Conservation (phyloP, 2,797 vertebrate species). For the Gymnoscopelus braueri region DNA sequence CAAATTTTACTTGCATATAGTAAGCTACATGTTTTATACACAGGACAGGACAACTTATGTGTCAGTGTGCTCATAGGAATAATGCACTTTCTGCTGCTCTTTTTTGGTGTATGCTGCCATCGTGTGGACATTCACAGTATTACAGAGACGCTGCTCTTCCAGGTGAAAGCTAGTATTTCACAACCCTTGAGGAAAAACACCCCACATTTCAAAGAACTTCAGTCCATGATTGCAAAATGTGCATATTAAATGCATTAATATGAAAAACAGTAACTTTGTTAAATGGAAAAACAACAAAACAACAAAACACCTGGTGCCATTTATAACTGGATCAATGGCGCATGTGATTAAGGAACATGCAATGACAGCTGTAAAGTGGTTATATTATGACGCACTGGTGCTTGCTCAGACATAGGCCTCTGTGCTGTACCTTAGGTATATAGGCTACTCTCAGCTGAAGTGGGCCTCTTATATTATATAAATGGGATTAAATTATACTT, state of each 20-base stretch:
- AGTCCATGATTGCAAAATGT: conserved; percentile 18
- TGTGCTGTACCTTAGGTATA: not conserved
- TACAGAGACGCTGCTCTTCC: conserved; percentile 19
- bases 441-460: not conserved
- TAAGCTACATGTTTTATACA: too few relatives aligned
- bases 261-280: conserved; percentile 42
- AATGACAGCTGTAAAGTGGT: conserved; percentile 24
- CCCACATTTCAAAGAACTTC: conserved; percentile 19
- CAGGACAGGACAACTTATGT: too few relatives aligned
- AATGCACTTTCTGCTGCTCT: too few relatives aligned
- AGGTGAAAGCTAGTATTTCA: not conserved
- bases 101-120: conserved; percentile 39
- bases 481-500: not conserved
- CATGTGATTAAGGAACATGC: conserved; percentile 55
- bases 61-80: too few relatives aligned
- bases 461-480: not conserved
- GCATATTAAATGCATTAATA: conserved; percentile 65
- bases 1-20: too few relatives aligned
- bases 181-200: conserved; percentile 25
- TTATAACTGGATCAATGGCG: conserved; percentile 60
- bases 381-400: conserved; percentile 10
- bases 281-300: conserved; percentile 30
- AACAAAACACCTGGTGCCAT: conserved; percentile 38
- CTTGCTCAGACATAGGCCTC: conserved; percentile 6
- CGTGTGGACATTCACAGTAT: conserved; percentile 41